Conservation (phyloP, 2,888 invertebrate species). For the Chrysodeixis includens region DNA sequence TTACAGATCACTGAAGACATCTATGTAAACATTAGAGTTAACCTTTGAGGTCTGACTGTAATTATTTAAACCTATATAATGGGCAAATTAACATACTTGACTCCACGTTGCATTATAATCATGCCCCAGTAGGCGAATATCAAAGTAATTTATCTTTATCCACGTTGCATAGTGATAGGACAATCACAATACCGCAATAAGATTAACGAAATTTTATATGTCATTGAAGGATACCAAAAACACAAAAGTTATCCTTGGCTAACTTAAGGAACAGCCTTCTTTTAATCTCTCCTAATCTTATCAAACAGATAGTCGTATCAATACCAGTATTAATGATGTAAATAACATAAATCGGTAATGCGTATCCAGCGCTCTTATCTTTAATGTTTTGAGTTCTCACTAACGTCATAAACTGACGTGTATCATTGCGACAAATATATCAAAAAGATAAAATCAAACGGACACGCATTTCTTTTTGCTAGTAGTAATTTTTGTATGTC, state of each 20-base stretch:
- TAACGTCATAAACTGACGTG: not conserved
- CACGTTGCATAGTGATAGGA: conserved; percentile 4
- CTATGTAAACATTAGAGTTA: too few species aligned
- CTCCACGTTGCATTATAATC: too few species aligned
- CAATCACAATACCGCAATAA: not conserved
- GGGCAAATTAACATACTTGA: too few species aligned
- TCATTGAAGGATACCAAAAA: too few species aligned
- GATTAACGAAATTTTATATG: not conserved
- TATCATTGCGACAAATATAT: not conserved
- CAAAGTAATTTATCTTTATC: not conserved
- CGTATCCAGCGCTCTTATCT: not conserved
- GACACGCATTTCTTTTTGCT: not conserved
- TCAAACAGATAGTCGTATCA: not conserved
- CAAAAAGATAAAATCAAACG: not conserved
- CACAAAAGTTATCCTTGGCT: not conserved
- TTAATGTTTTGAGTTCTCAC: not conserved
- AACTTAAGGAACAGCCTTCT: not conserved
- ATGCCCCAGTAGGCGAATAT: not conserved
- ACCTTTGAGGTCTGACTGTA: too few species aligned
- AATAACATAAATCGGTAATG: not conserved
- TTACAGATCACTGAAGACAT: too few species aligned
- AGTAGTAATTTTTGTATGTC: too few species aligned
- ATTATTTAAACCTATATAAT: too few species aligned
- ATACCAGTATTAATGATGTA: not conserved
- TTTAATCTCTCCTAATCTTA: not conserved